Evolutionary conservation across 1,140 invertebrate species (phyloP).

Genomic region (Diorhabda sublineata): DNA sequence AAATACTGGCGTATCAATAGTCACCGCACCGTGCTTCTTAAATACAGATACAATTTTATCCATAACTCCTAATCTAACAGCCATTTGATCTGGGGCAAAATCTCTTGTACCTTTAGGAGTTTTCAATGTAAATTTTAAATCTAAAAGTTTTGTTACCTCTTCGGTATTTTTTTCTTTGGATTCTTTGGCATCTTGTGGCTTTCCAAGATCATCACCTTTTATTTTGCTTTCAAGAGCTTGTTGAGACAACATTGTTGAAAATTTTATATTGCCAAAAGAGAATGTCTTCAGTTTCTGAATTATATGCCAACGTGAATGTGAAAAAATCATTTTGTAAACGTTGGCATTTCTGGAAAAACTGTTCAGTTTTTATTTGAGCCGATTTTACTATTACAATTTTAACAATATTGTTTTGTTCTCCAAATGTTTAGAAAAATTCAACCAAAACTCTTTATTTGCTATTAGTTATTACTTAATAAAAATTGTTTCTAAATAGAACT

Average conservation of each 20-base stretch:
- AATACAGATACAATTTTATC: conserved; percentile 87
- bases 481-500: no score
- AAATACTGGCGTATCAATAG: conserved; percentile 98
- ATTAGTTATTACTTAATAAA: no score
- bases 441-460: no score
- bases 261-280: no score
- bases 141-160: conserved; percentile 76
- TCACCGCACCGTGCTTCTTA: conserved; percentile 96
- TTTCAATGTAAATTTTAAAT: conserved; percentile 82
- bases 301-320: no score
- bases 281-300: no score
- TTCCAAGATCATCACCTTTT: conserved; percentile 76
- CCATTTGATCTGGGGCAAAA: conserved; percentile 92
- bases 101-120: conserved; percentile 95
- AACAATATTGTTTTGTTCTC: no score
- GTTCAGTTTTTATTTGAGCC: no score
- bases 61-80: conserved; percentile 82
- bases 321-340: no score
- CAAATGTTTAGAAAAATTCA: no score
- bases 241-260: conserved; percentile 21
- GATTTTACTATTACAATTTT: no score
- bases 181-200: conserved; percentile 76
- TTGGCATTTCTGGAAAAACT: no score
- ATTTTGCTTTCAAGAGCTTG: conserved; percentile 58
- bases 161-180: conserved; percentile 69